These are phyloP conservation scores for Choloepus hoffmanni DNA, from an alignment of 2,113 vertebrate species.

Conservation along the genomic window DNA sequence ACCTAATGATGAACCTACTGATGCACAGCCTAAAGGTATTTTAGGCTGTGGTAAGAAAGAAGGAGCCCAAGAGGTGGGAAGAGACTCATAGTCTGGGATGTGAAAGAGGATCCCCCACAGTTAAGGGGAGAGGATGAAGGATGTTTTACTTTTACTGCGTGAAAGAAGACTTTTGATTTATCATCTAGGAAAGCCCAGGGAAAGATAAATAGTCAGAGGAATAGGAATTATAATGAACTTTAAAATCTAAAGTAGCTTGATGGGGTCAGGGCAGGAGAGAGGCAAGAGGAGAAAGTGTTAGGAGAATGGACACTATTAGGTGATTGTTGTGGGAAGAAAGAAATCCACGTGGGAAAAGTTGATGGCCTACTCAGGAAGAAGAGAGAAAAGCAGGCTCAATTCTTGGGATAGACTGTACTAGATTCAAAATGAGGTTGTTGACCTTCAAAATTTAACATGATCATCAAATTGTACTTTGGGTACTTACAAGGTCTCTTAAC, in stretches of 20 bases:
- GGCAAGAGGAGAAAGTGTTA: background rate
- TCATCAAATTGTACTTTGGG: background rate
- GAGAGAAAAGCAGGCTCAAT: background rate
- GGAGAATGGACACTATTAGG: background rate
- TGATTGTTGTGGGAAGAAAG: background rate
- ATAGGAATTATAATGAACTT: slow-evolving; percentile 1
- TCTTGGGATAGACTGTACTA: background rate
- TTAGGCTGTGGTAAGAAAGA: background rate
- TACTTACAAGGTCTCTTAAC: background rate
- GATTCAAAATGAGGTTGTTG: background rate
- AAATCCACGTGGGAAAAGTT: background rate
- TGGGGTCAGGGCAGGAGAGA: background rate
- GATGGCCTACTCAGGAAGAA: background rate
- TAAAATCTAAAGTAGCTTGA: background rate
- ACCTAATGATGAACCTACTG: background rate
- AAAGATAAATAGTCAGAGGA: background rate
- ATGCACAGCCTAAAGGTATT: background rate
- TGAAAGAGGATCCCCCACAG: background rate
- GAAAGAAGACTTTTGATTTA: slow-evolving; percentile 30
- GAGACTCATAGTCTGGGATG: background rate
- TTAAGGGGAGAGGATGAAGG: background rate
- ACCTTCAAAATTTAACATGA: background rate
- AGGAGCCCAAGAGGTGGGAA: background rate
- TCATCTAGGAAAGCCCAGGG: background rate
- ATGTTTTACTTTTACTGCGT: background rate